phyloP scores from a whole-genome alignment of 2,888 invertebrate species.

The Ennomos fuscantarius region DNA sequence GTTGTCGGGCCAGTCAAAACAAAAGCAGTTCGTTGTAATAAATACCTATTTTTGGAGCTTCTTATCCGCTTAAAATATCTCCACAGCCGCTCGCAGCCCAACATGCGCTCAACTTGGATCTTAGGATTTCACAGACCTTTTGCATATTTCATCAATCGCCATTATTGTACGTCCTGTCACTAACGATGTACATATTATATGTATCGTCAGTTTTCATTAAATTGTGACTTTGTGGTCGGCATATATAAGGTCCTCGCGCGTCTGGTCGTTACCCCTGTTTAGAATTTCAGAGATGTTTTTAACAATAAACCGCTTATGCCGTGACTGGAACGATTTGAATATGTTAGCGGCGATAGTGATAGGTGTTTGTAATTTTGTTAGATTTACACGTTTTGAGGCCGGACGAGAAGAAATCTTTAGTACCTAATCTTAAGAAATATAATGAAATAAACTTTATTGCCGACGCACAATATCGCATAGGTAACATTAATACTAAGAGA shows the following conservation, averaged over 20 bases:
- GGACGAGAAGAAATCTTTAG: no score
- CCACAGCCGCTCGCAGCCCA: background rate
- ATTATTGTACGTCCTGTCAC: constrained; percentile 61
- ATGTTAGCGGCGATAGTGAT: constrained; percentile 3
- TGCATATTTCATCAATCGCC: constrained; percentile 78
- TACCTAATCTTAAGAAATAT: no score
- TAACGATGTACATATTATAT: constrained; percentile 75
- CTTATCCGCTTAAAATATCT: no score
- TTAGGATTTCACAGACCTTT: constrained; percentile 58
- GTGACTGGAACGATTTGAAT: constrained; percentile 25
- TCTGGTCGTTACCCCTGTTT: constrained; percentile 48
- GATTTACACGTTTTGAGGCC: no score
- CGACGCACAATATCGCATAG: no score
- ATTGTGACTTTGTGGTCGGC: constrained; percentile 50
- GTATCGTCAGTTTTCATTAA: constrained; percentile 59
- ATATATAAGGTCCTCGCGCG: constrained; percentile 45
- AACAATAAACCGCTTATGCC: constrained; percentile 21
- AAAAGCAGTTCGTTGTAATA: no score
- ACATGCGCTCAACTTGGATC: constrained; percentile 39
- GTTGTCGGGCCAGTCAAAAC: no score
- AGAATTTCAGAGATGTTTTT: constrained; percentile 36
- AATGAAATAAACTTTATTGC: no score
- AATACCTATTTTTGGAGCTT: no score
- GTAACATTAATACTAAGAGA: no score
- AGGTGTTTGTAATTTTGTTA: background rate